A percentile compares a stretch with the other conserved stretches of the same genome.
These are phyloP conservation scores for Trichogramma pretiosum DNA, from an alignment of 1,140 invertebrate species.

Conservation along the genomic window DNA sequence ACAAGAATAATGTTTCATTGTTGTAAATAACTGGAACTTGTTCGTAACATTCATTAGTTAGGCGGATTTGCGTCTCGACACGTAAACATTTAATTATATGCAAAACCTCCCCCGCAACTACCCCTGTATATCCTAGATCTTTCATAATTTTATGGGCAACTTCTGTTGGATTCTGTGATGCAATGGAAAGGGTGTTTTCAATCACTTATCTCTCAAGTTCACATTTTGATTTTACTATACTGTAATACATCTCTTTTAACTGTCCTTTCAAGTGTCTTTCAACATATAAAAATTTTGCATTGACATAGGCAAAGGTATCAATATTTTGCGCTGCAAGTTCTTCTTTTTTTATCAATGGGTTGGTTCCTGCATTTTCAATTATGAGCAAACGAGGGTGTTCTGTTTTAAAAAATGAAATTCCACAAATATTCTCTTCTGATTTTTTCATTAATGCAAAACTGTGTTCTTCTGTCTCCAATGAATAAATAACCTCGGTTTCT, in stretches of 20 bases:
- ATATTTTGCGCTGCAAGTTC: slow-evolving; percentile 3
- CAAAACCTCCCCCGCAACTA: slow-evolving; percentile 11
- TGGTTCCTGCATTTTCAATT: slow-evolving; percentile 3
- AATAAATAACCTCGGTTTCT: too few species aligned
- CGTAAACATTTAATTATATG: slow-evolving; percentile 15
- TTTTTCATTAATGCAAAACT: too few species aligned
- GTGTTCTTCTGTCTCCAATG: too few species aligned
- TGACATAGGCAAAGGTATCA: slow-evolving; percentile 16
- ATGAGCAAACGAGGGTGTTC: slow-evolving; percentile 17
- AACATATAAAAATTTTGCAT: slow-evolving; percentile 20
- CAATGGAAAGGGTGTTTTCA: slow-evolving; percentile 10
- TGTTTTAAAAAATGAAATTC: slow-evolving; percentile 10
- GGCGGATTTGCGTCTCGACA: slow-evolving; percentile 1
- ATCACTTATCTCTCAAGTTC: slow-evolving; percentile 14
- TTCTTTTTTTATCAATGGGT: not conserved
- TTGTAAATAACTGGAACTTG: slow-evolving; percentile 14
- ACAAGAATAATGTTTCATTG: slow-evolving; percentile 12
- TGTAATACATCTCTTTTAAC: slow-evolving; percentile 9
- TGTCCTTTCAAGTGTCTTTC: slow-evolving; percentile 13
- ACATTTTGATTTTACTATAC: slow-evolving; percentile 11
- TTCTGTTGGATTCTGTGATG: slow-evolving; percentile 13
- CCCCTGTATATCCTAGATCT: slow-evolving; percentile 10
- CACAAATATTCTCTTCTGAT: slow-evolving; percentile 6
- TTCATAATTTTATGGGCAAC: slow-evolving; percentile 14
- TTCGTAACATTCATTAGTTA: slow-evolving; percentile 12